Conservation (phyloP, 2,113 vertebrate species). For the Syngnathoides biaculeatus region DNA sequence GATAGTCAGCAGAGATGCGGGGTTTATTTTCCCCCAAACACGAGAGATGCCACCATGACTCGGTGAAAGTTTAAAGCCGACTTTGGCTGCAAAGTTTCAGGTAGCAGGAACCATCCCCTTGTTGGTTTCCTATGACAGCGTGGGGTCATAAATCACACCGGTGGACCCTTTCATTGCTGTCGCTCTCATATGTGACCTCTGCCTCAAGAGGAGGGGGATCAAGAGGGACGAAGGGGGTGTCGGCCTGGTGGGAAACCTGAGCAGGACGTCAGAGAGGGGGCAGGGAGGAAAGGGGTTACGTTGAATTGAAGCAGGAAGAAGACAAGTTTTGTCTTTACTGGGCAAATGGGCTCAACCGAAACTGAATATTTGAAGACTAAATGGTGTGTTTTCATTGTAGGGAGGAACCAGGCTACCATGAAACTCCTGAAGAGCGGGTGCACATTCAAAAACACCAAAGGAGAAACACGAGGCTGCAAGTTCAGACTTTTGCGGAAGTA, state of each 20-base stretch:
- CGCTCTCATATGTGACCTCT: constrained; percentile 68
- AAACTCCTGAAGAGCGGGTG: background rate
- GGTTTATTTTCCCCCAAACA: background rate
- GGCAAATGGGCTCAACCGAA: constrained; percentile 20
- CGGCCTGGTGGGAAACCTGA: constrained; percentile 60
- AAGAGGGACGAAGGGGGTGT: constrained; percentile 37
- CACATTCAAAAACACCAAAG: background rate
- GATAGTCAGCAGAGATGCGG: background rate
- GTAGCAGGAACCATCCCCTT: constrained; percentile 56
- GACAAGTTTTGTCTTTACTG: constrained; percentile 39
- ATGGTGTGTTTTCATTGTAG: constrained; percentile 7
- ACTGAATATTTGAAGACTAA: constrained; percentile 16
- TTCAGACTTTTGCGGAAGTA: no score
- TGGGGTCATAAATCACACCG: constrained; percentile 72
- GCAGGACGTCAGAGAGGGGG: constrained; percentile 46
- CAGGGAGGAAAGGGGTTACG: constrained; percentile 18
- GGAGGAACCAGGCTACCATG: background rate
- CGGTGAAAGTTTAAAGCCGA: background rate
- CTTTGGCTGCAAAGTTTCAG: background rate
- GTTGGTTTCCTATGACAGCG: constrained; percentile 57
- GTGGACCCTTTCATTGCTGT: constrained; percentile 59
- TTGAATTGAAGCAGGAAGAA: constrained; percentile 39
- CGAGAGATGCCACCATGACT: background rate
- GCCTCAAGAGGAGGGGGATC: constrained; percentile 33
- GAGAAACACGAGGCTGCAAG: no score